phyloP scores from a whole-genome alignment of 2,113 vertebrate species.

The Antechinus flavipes region DNA sequence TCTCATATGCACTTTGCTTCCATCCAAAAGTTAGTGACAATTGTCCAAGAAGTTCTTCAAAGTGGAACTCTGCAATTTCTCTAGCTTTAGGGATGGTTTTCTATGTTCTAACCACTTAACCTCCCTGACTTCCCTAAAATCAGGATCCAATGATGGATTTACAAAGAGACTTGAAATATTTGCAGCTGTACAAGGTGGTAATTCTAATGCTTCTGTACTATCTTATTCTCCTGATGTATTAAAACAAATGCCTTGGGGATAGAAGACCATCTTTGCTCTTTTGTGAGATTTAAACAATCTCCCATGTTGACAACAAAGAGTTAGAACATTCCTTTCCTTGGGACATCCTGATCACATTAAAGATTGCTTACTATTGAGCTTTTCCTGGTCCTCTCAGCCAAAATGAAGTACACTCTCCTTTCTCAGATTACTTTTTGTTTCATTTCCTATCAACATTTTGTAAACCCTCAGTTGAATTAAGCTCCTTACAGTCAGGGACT shows the following conservation, averaged over 20 bases:
- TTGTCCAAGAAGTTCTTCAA: neutral
- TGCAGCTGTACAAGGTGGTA: neutral
- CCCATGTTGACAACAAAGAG: neutral
- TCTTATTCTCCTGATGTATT: neutral
- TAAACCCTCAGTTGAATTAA: neutral
- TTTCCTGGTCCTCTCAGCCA: neutral
- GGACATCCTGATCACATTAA: neutral
- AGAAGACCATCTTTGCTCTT: neutral
- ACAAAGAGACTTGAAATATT: slow-evolving; percentile 47
- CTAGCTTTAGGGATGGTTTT: slow-evolving; percentile 44
- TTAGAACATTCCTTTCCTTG: slow-evolving; percentile 32
- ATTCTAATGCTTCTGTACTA: neutral
- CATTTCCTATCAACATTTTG: neutral
- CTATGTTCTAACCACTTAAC: slow-evolving; percentile 45
- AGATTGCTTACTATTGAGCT: neutral
- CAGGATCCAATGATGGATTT: slow-evolving; percentile 64
- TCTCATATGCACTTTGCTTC: neutral
- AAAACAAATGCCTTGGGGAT: slow-evolving; percentile 27
- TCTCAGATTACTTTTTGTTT: neutral
- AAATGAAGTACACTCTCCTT: neutral
- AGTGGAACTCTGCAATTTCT: neutral
- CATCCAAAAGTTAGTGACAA: neutral
- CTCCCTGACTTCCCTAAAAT: slow-evolving; percentile 60
- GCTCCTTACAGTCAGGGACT: neutral
- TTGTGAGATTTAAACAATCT: slow-evolving; percentile 6